These are phyloP conservation scores for Portevinia maculata DNA, from an alignment of 2,888 invertebrate genomes.

Conservation along the genomic window DNA sequence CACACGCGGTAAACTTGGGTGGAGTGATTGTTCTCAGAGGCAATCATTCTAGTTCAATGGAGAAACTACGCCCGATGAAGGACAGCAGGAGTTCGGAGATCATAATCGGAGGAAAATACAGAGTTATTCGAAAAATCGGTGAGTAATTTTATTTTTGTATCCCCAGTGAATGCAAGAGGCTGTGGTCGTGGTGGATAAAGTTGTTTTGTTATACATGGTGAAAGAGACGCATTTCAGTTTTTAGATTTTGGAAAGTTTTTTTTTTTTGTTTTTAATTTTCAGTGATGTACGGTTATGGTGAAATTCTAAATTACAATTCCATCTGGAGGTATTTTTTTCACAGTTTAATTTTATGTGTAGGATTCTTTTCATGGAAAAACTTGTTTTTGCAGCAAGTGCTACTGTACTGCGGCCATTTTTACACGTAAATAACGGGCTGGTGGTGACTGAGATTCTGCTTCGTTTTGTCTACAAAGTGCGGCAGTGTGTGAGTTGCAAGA, in stretches of 20 bases:
- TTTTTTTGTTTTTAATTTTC: not conserved
- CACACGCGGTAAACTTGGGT: slow-evolving; percentile 70
- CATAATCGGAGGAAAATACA: slow-evolving; percentile 95
- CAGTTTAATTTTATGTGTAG: slow-evolving; percentile 19
- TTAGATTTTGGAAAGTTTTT: slow-evolving; percentile 5
- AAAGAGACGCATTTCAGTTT: slow-evolving; percentile 3
- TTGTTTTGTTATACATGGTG: too few relatives aligned
- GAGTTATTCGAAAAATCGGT: slow-evolving; percentile 97
- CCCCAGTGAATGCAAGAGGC: not conserved
- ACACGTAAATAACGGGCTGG: slow-evolving; percentile 32
- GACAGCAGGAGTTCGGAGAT: slow-evolving; percentile 85
- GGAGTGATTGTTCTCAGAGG: too few relatives aligned
- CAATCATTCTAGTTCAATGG: too few relatives aligned
- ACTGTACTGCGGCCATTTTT: slow-evolving; percentile 64
- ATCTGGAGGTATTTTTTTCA: slow-evolving; percentile 30
- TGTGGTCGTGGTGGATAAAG: slow-evolving; percentile 9
- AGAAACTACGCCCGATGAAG: slow-evolving; percentile 81
- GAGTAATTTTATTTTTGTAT: slow-evolving; percentile 69
- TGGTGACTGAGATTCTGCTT: slow-evolving; percentile 15
- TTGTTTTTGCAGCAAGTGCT: slow-evolving; percentile 58
- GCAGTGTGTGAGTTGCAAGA: slow-evolving; percentile 11
- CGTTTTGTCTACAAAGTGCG: slow-evolving; percentile 13
- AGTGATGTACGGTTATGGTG: slow-evolving; percentile 24
- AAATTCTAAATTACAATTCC: slow-evolving; percentile 30
- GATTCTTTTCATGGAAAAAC: slow-evolving; percentile 49